phyloP scores from a whole-genome alignment of 2,888 invertebrate genomes.

The Dryobotodes eremita region DNA sequence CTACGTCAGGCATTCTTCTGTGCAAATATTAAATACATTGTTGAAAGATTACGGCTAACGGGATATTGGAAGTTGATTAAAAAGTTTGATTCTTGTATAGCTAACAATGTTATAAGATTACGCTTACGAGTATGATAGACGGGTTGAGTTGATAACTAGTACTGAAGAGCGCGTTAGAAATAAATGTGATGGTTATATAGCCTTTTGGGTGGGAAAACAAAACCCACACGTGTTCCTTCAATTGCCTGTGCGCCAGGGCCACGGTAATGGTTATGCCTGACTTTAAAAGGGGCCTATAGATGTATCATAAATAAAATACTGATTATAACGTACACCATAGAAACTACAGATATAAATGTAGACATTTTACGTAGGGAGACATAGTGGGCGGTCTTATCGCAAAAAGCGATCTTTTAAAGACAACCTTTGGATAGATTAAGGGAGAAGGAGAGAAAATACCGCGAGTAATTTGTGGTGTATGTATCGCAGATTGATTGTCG shows the following conservation, averaged over 20 bases:
- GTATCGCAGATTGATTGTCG: too few species aligned
- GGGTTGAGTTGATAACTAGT: not conserved
- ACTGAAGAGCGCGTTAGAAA: not conserved
- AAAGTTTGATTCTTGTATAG: constrained; percentile 25
- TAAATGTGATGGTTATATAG: not conserved
- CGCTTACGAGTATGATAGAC: not conserved
- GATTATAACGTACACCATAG: not conserved
- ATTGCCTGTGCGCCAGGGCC: too few species aligned
- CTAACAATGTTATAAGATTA: constrained; percentile 10
- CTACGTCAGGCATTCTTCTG: constrained; percentile 68
- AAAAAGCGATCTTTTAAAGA: not conserved
- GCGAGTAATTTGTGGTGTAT: not conserved
- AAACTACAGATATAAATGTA: too few species aligned
- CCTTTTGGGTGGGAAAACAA: too few species aligned
- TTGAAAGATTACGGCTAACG: constrained; percentile 47
- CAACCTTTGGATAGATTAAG: not conserved
- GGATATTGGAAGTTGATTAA: constrained; percentile 49
- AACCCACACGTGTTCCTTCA: too few species aligned
- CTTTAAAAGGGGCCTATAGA: not conserved
- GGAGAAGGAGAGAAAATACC: not conserved
- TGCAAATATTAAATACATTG: constrained; percentile 65
- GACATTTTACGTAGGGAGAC: too few species aligned
- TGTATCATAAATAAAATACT: not conserved
- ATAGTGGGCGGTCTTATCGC: too few species aligned
- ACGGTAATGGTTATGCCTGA: too few species aligned